Percentiles rank a stretch among this genome's conserved stretches.
Conservation (phyloP, 2,797 vertebrate genomes). For the Onychomys arenicola region DNA sequence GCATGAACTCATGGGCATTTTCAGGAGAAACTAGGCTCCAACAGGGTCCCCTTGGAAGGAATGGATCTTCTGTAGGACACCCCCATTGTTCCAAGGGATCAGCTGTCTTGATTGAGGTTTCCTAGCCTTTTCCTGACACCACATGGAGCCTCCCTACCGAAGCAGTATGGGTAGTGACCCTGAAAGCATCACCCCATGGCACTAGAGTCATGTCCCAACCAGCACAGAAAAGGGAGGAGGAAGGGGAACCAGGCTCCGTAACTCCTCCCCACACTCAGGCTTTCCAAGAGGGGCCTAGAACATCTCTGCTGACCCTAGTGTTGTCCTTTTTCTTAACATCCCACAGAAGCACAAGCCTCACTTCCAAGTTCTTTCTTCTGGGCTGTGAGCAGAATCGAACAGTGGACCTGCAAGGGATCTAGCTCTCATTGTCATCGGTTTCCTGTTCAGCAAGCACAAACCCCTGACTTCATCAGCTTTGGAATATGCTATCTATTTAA, state of each 20-base stretch:
- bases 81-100: neutral
- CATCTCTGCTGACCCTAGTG: neutral
- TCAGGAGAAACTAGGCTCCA: neutral
- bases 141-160: neutral
- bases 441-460: neutral
- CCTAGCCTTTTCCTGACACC: neutral
- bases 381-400: neutral
- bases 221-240: neutral
- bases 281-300: neutral
- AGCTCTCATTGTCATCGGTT: neutral
- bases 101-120: neutral
- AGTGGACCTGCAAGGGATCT: neutral
- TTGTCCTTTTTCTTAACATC: neutral
- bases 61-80: neutral
- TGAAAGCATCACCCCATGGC: neutral
- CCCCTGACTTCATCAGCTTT: neutral
- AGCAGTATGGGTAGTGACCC: fast-evolving
- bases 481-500: too few relatives aligned
- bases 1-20: neutral
- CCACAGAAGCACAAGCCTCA: too few relatives aligned
- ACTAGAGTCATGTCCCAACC: neutral
- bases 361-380: neutral
- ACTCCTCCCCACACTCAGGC: neutral
- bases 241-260: neutral
- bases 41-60: neutral